Evolutionary conservation across 2,113 vertebrate genomes (phyloP).

Genomic region (Heterocephalus glaber): DNA sequence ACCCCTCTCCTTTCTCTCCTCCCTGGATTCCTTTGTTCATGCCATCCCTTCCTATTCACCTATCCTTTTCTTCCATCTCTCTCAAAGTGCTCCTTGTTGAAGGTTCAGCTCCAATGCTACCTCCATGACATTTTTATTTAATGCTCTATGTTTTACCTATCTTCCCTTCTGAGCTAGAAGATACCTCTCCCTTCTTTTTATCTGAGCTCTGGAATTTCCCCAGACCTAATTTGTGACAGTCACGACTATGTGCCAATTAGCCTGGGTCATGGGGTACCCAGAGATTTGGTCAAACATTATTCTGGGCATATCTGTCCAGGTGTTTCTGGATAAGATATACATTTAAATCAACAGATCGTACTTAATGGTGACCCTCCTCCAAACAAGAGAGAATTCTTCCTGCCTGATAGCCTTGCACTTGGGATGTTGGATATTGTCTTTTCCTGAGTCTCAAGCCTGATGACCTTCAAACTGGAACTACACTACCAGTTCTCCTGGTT

Average conservation of each 20-base stretch:
- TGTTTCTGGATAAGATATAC: neutral
- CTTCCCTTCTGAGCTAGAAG: neutral
- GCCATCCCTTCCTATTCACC: neutral
- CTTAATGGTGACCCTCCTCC: neutral
- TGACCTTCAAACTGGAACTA: neutral
- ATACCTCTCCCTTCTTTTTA: neutral
- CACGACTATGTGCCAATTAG: neutral
- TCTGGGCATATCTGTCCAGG: neutral
- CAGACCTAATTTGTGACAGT: neutral
- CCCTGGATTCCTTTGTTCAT: neutral
- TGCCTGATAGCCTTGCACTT: neutral
- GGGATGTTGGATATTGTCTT: neutral
- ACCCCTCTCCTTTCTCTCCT: too few relatives aligned
- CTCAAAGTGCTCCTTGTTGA: neutral
- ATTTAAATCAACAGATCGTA: neutral
- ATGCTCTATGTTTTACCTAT: neutral
- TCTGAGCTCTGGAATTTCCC: neutral
- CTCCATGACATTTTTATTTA: neutral
- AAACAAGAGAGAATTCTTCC: neutral
- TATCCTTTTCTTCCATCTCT: neutral
- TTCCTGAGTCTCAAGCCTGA: neutral
- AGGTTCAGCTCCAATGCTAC: neutral
- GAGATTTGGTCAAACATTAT: neutral
- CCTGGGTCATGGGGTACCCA: neutral
- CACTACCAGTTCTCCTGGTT: neutral